A percentile compares a stretch with the other conserved stretches of the same genome.
phyloP scores from a whole-genome alignment of 2,797 vertebrate genomes.

The Anguilla obscura region DNA sequence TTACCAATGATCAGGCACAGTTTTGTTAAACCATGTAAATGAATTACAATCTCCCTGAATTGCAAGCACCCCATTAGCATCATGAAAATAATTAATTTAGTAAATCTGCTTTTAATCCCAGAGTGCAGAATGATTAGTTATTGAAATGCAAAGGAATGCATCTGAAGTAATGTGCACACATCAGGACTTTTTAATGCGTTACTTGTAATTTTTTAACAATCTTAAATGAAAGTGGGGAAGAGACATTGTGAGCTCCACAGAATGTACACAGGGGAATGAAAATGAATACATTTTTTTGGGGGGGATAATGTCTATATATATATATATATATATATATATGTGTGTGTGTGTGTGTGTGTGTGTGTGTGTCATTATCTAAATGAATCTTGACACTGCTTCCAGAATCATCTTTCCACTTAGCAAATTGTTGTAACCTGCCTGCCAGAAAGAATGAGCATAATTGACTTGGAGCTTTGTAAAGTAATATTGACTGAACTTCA shows the following conservation, averaged over 20 bases:
- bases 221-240: slow-evolving; percentile 2
- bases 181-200: slow-evolving; percentile 26
- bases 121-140: neutral
- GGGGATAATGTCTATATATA: neutral
- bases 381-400: slow-evolving; percentile 42
- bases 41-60: neutral
- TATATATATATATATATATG: too few species aligned
- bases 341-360: too few species aligned
- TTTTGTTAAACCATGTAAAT: slow-evolving; percentile 17
- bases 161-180: slow-evolving; percentile 28
- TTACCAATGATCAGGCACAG: neutral
- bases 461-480: slow-evolving; percentile 18
- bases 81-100: slow-evolving; percentile 11
- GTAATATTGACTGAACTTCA: slow-evolving; percentile 18
- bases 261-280: neutral
- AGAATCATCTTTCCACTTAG: slow-evolving; percentile 45
- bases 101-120: slow-evolving; percentile 21
- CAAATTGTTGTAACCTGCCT: slow-evolving; percentile 44
- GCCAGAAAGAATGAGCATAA: slow-evolving; percentile 37
- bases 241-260: slow-evolving; percentile 1
- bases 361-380: slow-evolving; percentile 42
- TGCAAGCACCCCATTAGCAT: slow-evolving; percentile 10
- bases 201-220: slow-evolving; percentile 18
- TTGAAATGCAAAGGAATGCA: slow-evolving; percentile 5
- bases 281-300: neutral